Evolutionary conservation across 2,113 vertebrate species (phyloP).

Genomic region (Ammodytes dubius): DNA sequence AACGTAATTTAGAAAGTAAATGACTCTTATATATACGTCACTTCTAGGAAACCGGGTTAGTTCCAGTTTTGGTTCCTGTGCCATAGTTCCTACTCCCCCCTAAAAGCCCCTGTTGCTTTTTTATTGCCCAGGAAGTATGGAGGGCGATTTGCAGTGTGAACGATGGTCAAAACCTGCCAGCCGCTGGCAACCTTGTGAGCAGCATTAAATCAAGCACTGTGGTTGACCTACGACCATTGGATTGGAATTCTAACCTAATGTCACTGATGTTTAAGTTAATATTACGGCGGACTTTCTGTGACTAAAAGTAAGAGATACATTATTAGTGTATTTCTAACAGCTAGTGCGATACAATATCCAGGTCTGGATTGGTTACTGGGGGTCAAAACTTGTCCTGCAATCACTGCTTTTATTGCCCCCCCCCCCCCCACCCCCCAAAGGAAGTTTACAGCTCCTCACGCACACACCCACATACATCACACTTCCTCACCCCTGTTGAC

Average conservation of each 20-base stretch:
- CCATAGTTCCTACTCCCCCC: not conserved
- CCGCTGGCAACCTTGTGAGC: not conserved
- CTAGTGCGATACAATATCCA: not conserved
- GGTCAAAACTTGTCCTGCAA: slow-evolving; percentile 39
- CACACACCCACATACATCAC: slow-evolving; percentile 35
- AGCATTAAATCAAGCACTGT: not conserved
- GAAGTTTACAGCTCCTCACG: slow-evolving; percentile 44
- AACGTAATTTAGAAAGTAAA: too few species aligned
- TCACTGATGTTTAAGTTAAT: not conserved
- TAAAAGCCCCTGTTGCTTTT: not conserved
- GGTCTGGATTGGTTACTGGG: not conserved
- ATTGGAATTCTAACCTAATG: not conserved
- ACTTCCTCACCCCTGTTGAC: slow-evolving; percentile 59
- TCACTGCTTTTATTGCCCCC: slow-evolving; percentile 45
- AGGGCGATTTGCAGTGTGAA: not conserved
- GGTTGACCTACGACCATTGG: not conserved
- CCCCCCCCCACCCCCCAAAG: slow-evolving; percentile 16
- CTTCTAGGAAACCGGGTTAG: not conserved
- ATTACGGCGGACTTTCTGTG: not conserved
- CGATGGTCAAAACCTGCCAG: not conserved
- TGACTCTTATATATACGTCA: not conserved
- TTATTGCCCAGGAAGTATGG: not conserved
- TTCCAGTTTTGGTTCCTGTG: not conserved
- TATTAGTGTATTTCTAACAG: not conserved
- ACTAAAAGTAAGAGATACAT: not conserved